These are phyloP conservation scores for Ips typographus DNA, from an alignment of 1,140 invertebrate genomes.

Conservation along the genomic window DNA sequence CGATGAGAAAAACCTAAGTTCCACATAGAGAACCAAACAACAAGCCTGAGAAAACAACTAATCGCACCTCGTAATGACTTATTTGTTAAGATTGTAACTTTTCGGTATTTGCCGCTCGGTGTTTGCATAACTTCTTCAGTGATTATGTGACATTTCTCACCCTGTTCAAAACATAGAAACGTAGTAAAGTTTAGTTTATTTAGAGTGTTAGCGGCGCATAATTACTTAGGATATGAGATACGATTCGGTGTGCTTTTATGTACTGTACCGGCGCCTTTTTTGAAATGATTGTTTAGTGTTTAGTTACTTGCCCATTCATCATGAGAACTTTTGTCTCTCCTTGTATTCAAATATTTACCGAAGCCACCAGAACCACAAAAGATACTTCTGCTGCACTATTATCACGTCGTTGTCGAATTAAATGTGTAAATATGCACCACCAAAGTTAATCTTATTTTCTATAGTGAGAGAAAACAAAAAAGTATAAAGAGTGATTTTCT, in stretches of 20 bases:
- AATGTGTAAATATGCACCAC: no score
- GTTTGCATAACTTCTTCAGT: slow-evolving; percentile 28
- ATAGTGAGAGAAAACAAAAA: no score
- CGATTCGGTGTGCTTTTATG: slow-evolving; percentile 5
- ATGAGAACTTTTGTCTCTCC: slow-evolving; percentile 22
- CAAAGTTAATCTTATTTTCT: no score
- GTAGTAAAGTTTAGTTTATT: slow-evolving; percentile 16
- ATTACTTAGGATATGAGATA: background rate
- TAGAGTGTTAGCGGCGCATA: slow-evolving; percentile 15
- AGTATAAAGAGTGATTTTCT: no score
- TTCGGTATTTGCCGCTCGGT: slow-evolving; percentile 4
- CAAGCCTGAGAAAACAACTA: slow-evolving; percentile 20
- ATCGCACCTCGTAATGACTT: slow-evolving; percentile 16
- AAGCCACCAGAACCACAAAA: no score
- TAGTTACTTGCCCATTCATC: slow-evolving; percentile 19
- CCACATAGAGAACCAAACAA: slow-evolving; percentile 1
- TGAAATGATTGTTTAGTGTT: slow-evolving; percentile 17
- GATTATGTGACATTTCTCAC: slow-evolving; percentile 26
- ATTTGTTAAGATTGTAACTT: slow-evolving; percentile 20
- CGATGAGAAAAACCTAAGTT: background rate
- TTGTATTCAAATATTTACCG: no score
- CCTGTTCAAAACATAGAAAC: slow-evolving; percentile 8
- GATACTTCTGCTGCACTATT: no score
- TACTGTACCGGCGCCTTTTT: slow-evolving; percentile 26
- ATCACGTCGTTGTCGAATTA: no score